Evolutionary conservation across 2,797 vertebrate species (phyloP).

Genomic region (Dicrostonyx torquatus): DNA sequence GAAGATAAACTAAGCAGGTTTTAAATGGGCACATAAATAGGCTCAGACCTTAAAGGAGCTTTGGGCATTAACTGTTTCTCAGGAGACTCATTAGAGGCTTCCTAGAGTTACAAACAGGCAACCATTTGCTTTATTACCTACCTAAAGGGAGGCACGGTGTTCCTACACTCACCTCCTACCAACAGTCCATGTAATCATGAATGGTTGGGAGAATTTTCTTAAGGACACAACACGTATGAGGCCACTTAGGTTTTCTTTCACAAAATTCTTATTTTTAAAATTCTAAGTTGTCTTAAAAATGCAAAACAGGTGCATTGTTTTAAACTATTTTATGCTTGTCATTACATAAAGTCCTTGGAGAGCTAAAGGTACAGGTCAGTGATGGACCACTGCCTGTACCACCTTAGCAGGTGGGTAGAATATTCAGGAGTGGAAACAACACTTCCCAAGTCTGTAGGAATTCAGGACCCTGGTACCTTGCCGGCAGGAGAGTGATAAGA

Average conservation of each 20-base stretch:
- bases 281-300: not conserved
- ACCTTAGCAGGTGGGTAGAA: not conserved
- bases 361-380: not conserved
- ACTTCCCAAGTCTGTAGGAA: not conserved
- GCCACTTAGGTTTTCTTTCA: slow-evolving; percentile 26
- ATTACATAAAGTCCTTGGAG: not conserved
- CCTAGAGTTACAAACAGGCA: slow-evolving; percentile 62
- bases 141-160: not conserved
- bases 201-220: slow-evolving; percentile 29
- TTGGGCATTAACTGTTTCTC: slow-evolving; percentile 55
- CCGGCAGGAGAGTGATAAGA: not conserved
- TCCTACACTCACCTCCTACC: not conserved
- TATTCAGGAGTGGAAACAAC: not conserved
- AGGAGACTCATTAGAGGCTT: slow-evolving; percentile 70
- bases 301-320: not conserved
- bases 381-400: not conserved
- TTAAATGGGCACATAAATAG: not conserved
- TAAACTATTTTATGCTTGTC: not conserved
- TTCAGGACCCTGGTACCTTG: not conserved
- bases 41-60: not conserved
- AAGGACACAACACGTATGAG: slow-evolving; percentile 19
- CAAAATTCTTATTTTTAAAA: slow-evolving; percentile 23
- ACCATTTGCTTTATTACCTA: slow-evolving; percentile 50
- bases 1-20: not conserved
- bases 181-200: not conserved